Evolutionary conservation across 2,888 invertebrate species (phyloP).

Genomic region (Salticus scenicus): DNA sequence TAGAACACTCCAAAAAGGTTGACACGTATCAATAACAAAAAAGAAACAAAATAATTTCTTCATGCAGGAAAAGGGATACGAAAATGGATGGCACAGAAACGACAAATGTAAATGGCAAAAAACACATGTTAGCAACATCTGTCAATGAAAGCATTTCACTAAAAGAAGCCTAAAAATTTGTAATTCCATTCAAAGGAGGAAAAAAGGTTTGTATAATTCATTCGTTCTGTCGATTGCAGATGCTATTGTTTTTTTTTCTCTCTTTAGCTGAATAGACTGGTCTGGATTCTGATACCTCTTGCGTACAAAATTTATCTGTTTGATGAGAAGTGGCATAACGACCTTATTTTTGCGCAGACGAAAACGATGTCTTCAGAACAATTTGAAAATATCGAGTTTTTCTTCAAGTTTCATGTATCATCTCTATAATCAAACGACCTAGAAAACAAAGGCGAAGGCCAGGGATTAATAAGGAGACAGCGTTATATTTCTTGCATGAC

Average conservation of each 20-base stretch:
- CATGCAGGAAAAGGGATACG: no score
- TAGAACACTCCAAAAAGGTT: no score
- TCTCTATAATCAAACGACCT: background rate
- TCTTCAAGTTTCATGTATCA: background rate
- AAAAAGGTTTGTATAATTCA: no score
- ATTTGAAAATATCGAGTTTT: background rate
- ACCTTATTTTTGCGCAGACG: background rate
- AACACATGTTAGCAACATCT: no score
- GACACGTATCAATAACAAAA: no score
- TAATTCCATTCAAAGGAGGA: background rate
- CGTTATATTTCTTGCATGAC: no score
- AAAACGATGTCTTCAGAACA: background rate
- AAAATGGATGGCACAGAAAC: no score
- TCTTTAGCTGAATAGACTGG: background rate
- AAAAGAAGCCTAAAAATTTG: no score
- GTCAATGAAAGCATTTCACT: no score
- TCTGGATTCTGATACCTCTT: background rate
- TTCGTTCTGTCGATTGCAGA: background rate
- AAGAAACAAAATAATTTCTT: no score
- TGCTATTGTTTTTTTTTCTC: conserved; percentile 4
- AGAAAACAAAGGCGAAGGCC: background rate
- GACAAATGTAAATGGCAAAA: no score
- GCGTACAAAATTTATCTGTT: conserved; percentile 1
- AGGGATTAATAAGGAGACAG: background rate
- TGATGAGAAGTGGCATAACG: background rate